Conservation (phyloP, 2,797 vertebrate genomes). For the Geotrypetes seraphini region DNA sequence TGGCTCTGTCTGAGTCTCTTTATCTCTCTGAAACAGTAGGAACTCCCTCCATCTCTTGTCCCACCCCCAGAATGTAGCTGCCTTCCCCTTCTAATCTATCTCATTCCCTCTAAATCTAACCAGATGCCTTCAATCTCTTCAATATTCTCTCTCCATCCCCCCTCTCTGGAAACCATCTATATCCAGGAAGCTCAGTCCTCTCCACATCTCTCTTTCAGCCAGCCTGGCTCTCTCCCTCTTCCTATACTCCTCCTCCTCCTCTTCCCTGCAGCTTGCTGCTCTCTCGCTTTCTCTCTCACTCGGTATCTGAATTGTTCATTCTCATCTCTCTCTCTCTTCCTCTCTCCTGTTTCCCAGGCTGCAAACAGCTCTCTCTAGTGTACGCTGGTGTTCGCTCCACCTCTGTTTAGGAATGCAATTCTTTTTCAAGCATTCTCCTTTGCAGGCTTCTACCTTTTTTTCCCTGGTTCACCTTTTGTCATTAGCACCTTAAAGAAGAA, state of each 20-base stretch:
- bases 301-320: constrained; percentile 29
- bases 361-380: constrained; percentile 10
- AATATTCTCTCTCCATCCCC: background rate
- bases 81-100: background rate
- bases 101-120: background rate
- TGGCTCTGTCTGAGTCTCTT: too few relatives aligned
- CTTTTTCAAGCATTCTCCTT: too few relatives aligned
- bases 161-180: constrained; percentile 40
- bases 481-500: too few relatives aligned
- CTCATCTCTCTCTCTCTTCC: constrained; percentile 5
- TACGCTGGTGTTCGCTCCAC: background rate
- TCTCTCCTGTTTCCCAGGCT: background rate
- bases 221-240: too few relatives aligned
- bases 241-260: background rate
- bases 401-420: constrained; percentile 10
- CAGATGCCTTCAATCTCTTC: too few relatives aligned
- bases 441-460: too few relatives aligned
- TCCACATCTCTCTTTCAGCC: too few relatives aligned
- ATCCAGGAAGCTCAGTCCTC: constrained; percentile 62
- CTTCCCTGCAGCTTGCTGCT: constrained; percentile 3
- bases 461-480: too few relatives aligned
- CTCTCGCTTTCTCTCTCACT: constrained; percentile 24
- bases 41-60: too few relatives aligned
- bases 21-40: too few relatives aligned
- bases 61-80: background rate